Evolutionary conservation across 2,888 invertebrate genomes (phyloP).

Genomic region (Coremacera marginata): DNA sequence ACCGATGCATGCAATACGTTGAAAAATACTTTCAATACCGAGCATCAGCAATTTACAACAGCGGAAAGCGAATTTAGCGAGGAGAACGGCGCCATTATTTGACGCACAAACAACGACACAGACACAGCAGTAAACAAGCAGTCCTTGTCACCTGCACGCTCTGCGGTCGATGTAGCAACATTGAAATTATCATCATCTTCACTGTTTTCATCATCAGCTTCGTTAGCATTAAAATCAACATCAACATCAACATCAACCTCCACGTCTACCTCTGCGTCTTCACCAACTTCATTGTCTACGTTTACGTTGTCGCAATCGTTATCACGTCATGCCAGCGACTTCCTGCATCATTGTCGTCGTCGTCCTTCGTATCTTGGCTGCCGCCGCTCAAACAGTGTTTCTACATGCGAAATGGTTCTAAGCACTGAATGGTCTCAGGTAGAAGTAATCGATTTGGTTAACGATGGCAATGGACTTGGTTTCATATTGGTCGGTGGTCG

Average conservation of each 20-base stretch:
- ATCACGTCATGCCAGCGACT: constrained; percentile 38
- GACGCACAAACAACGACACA: constrained; percentile 24
- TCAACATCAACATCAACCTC: constrained; percentile 19
- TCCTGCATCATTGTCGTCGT: constrained; percentile 30
- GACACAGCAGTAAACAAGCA: constrained; percentile 21
- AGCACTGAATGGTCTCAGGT: constrained; percentile 99
- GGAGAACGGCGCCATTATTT: constrained; percentile 21
- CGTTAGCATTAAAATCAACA: constrained; percentile 11
- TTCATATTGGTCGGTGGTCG: constrained; percentile 98
- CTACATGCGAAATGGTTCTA: constrained; percentile 75
- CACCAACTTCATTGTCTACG: neutral
- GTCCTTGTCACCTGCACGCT: neutral
- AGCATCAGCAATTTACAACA: neutral
- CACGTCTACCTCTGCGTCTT: neutral
- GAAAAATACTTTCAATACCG: constrained; percentile 31
- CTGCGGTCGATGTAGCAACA: neutral
- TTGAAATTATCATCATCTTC: constrained; percentile 14
- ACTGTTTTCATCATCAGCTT: constrained; percentile 7
- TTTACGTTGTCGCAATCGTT: neutral
- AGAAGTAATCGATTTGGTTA: constrained; percentile 97
- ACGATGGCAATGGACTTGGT: constrained; percentile 97
- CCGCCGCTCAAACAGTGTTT: neutral
- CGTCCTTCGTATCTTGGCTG: constrained; percentile 14
- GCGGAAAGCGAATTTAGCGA: neutral
- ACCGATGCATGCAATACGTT: constrained; percentile 36